Evolutionary conservation across 2,888 invertebrate species (phyloP).

Genomic region (Lithophane leautieri): DNA sequence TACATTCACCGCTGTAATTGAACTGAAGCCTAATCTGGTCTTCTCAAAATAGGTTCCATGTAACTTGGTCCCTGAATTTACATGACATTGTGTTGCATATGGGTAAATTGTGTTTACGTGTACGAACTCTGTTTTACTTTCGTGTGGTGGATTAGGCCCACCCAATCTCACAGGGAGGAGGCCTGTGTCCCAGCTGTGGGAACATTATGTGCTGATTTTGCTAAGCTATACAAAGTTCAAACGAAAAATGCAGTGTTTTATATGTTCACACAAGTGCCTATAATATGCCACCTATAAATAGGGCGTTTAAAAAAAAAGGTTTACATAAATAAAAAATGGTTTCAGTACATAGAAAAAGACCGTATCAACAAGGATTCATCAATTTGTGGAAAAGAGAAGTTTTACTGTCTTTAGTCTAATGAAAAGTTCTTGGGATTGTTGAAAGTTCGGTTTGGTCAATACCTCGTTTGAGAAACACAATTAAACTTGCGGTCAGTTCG

Average conservation of each 20-base stretch:
- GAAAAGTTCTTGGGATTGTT: constrained; percentile 62
- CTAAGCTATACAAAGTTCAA: background rate
- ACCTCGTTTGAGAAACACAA: constrained; percentile 71
- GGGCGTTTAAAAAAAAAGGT: background rate
- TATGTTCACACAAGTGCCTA: background rate
- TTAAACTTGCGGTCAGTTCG: constrained; percentile 72
- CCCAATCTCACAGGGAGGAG: background rate
- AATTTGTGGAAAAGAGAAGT: constrained; percentile 62
- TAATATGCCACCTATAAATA: background rate
- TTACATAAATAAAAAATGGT: constrained; percentile 13
- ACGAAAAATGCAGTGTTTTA: background rate
- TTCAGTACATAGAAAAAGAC: constrained; percentile 7
- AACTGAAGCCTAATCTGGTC: constrained; percentile 70
- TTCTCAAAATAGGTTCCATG: constrained; percentile 60
- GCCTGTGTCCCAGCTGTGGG: background rate
- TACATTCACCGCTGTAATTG: constrained; percentile 71
- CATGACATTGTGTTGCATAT: constrained; percentile 15
- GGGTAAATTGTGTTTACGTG: constrained; percentile 29
- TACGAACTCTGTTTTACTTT: constrained; percentile 2
- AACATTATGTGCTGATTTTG: background rate
- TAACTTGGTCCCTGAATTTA: constrained; percentile 40
- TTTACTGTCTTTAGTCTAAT: constrained; percentile 60
- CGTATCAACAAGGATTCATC: constrained; percentile 47
- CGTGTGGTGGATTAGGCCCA: background rate
- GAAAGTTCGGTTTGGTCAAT: constrained; percentile 64